Conservation (phyloP, 1,140 invertebrate species). For the Hyphantria cunea region DNA sequence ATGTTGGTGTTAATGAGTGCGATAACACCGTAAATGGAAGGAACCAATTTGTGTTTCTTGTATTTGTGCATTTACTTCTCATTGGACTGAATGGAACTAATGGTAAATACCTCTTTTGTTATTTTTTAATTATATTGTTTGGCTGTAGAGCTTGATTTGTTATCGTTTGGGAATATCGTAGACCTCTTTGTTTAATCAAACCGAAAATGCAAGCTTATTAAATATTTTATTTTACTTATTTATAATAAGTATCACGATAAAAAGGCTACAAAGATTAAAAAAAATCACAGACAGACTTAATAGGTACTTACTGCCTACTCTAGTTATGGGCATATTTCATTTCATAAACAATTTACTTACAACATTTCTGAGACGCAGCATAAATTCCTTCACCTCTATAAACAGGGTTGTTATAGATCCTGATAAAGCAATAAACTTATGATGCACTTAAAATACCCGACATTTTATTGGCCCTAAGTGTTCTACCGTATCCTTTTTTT, state of each 20-base stretch:
- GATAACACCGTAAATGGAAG: constrained; percentile 74
- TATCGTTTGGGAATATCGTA: too few relatives aligned
- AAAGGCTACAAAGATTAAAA: too few relatives aligned
- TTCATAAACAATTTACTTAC: neutral
- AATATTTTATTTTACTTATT: too few relatives aligned
- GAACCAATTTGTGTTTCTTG: constrained; percentile 77
- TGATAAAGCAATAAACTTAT: constrained; percentile 11
- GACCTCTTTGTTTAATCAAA: too few relatives aligned
- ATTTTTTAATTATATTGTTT: constrained; percentile 14
- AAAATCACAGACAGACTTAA: too few relatives aligned
- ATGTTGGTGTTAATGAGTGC: constrained; percentile 77
- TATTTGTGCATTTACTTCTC: constrained; percentile 76
- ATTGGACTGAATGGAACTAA: constrained; percentile 77
- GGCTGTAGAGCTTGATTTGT: too few relatives aligned
- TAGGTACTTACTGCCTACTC: too few relatives aligned
- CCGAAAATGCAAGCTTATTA: too few relatives aligned
- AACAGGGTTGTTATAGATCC: constrained; percentile 4
- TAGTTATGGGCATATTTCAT: neutral
- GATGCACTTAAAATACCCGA: constrained; percentile 2
- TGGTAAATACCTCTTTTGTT: constrained; percentile 61
- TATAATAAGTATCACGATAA: too few relatives aligned
- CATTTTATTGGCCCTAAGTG: constrained; percentile 24
- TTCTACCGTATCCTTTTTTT: constrained; percentile 19
- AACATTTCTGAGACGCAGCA: constrained; percentile 1
- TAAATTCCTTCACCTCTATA: constrained; percentile 1